phyloP scores from a whole-genome alignment of 2,888 invertebrate species.

The Ornithoptera alexandrae region DNA sequence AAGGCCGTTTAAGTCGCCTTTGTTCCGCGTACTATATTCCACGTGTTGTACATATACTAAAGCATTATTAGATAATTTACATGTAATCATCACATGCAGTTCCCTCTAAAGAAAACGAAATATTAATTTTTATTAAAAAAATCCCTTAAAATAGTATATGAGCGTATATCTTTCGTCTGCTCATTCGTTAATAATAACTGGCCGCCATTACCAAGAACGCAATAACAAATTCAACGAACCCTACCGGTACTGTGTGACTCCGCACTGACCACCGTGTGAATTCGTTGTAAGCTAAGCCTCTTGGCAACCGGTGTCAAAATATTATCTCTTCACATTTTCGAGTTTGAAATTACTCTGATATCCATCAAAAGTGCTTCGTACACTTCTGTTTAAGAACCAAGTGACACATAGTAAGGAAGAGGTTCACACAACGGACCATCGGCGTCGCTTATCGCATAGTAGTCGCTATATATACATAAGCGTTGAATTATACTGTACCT shows the following conservation, averaged over 20 bases:
- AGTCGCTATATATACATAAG: constrained; percentile 52
- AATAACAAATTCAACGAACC: constrained; percentile 80
- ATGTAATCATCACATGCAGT: neutral
- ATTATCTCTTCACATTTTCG: constrained; percentile 64
- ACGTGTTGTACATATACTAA: constrained; percentile 22
- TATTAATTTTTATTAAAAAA: neutral
- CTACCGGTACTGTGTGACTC: constrained; percentile 76
- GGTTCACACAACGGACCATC: constrained; percentile 39
- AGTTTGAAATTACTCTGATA: constrained; percentile 56
- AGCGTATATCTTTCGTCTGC: constrained; percentile 61
- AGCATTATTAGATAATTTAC: constrained; percentile 13
- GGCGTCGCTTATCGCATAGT: constrained; percentile 55
- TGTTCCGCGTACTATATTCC: constrained; percentile 42
- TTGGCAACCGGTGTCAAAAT: constrained; percentile 69
- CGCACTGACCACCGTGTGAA: constrained; percentile 70
- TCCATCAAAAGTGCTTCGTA: constrained; percentile 51
- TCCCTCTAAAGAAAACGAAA: constrained; percentile 27
- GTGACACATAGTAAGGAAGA: constrained; percentile 35
- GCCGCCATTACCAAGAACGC: constrained; percentile 73
- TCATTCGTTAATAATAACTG: constrained; percentile 56
- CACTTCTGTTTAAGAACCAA: constrained; percentile 49
- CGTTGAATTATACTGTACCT: constrained; percentile 64
- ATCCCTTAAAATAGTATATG: constrained; percentile 48
- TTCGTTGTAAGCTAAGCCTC: constrained; percentile 65
- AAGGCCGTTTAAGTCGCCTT: constrained; percentile 59